phyloP scores from a whole-genome alignment of 2,797 vertebrate species.

The Hapalemur alaotrensis region DNA sequence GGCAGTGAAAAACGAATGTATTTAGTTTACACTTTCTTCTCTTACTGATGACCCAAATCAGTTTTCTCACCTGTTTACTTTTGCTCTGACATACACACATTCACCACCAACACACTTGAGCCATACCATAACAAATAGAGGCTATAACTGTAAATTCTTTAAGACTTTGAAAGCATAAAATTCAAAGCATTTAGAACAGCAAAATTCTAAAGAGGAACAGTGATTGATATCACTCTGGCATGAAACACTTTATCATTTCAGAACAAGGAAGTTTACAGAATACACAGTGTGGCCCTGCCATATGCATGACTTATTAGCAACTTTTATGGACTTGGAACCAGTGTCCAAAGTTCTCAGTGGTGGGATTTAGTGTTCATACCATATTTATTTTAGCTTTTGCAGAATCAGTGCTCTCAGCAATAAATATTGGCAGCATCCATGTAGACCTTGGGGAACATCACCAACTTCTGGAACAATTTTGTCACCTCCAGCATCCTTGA shows the following conservation, averaged over 20 bases:
- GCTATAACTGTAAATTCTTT: neutral
- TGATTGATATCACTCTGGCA: neutral
- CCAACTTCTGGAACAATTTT: neutral
- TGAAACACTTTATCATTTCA: neutral
- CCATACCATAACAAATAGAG: neutral
- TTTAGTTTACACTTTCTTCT: neutral
- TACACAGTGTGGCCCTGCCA: neutral
- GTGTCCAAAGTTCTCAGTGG: neutral
- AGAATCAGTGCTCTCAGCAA: neutral
- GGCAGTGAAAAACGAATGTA: neutral
- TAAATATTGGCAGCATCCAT: neutral
- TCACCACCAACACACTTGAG: neutral
- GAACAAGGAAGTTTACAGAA: neutral
- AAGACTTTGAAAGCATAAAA: neutral
- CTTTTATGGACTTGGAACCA: neutral
- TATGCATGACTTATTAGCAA: neutral
- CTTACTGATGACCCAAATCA: neutral
- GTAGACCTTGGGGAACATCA: neutral
- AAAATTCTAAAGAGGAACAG: neutral
- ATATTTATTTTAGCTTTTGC: neutral
- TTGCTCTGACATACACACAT: neutral
- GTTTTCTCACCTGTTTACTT: neutral
- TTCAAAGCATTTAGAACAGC: neutral
- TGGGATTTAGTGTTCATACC: neutral
- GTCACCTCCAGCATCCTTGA: neutral